Evolutionary conservation across 1,140 invertebrate genomes (phyloP).

Genomic region (Epicauta chinensis): DNA sequence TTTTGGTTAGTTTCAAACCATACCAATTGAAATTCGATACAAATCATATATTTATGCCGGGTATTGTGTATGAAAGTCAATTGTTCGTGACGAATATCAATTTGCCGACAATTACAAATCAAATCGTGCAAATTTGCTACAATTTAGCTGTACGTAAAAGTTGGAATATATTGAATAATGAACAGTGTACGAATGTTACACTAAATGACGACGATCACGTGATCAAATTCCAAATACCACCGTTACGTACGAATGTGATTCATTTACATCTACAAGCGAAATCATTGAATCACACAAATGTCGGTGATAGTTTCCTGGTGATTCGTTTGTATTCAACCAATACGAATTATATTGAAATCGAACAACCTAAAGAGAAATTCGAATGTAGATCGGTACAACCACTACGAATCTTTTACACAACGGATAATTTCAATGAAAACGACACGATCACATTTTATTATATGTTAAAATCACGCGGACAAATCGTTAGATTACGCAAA

Average conservation of each 20-base stretch:
- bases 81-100: conserved; percentile 32
- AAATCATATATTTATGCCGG: conserved; percentile 53
- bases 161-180: conserved; percentile 35
- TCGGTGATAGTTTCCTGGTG: conserved; percentile 20
- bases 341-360: conserved; percentile 29
- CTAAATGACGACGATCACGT: conserved; percentile 18
- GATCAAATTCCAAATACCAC: conserved; percentile 27
- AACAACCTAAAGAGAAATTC: conserved; percentile 16
- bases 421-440: conserved; percentile 23
- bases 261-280: conserved; percentile 31
- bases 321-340: conserved; percentile 28
- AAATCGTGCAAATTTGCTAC: conserved; percentile 37
- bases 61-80: conserved; percentile 54
- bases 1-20: conserved; percentile 43
- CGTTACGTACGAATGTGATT: conserved; percentile 33
- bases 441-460: conserved; percentile 35
- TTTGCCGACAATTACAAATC: conserved; percentile 20
- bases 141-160: conserved; percentile 36
- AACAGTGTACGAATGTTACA: conserved; percentile 30
- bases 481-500: neutral
- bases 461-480: conserved; percentile 25
- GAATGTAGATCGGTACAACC: conserved; percentile 25
- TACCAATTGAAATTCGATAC: conserved; percentile 46
- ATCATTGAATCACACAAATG: conserved; percentile 30
- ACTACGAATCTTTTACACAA: conserved; percentile 31